Base-by-base conservation (phyloP, 2,113 vertebrate species). In the Chloropsis cyanopogon region DNA sequence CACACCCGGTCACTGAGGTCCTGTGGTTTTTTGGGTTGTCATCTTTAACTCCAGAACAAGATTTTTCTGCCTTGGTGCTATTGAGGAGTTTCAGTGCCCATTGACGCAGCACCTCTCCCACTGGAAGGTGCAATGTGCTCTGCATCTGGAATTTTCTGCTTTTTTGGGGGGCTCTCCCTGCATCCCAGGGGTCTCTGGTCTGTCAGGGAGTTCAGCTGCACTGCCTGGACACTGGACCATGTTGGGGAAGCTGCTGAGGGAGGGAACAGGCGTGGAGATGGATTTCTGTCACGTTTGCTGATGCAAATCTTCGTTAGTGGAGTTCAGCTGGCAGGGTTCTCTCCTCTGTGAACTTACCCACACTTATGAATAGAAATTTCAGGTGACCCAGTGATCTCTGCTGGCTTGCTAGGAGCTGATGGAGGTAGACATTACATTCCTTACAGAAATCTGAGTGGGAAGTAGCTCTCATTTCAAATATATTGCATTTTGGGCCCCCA, bases 211-310 rank as follows among this genome's bases (percentile, higher is more conserved):
- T 44, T 53, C 26, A 71, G n/a, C 44, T 64, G 31, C 65, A 2
- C 33, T 37, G 57, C 42, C 50, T 29, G 22, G n/a, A 54, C 9
- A 1, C 17, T 47, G 1, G 2, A 2, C 18, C 12, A 1, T 14
- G 42, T 3, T 33, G 2, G 26, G 22, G 41, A 37, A 37, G 14
- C 4, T 46, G 26, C 10, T 70, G 56, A 60, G 65, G 44, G 44
- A 53, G 33, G 11, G 31, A 78, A 16, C 12, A 72, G 65, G 17
- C 6, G 0, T 12, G 29, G 21, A 35, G 31, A 7, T 20, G 21
- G 42, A 59, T 81, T 94, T 63, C 64, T 76, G 47, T 60, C 23
- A 1, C 11, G 11, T 35, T 93, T 46, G 29, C 29, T n/a, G 56
- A 21, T 11, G 23, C 16, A 65, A 9, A 18, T 75, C 35, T 82